A percentile compares a stretch with the other conserved stretches of the same genome.
Conservation (phyloP, 2,113 vertebrate species). For the Chlorodrepanis virens region DNA sequence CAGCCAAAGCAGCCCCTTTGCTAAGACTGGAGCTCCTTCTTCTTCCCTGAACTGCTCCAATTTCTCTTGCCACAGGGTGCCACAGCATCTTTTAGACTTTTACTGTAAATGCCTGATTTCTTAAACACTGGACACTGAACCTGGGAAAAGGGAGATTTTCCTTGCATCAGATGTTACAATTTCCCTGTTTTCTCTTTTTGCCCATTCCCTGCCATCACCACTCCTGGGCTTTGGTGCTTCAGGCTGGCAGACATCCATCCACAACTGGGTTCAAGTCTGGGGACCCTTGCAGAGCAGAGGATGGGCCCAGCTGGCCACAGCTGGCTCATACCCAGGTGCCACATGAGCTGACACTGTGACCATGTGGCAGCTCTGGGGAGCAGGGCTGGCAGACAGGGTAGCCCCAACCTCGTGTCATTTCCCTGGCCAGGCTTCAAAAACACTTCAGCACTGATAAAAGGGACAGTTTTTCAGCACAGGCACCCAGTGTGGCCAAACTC, state of each 20-base stretch:
- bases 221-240: neutral
- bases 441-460: neutral
- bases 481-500: accelerated
- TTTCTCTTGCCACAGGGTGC: neutral
- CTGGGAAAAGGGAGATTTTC: neutral
- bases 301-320: neutral
- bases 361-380: neutral
- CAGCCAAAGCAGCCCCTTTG: neutral
- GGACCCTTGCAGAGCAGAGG: neutral
- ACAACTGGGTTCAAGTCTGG: neutral
- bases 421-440: neutral
- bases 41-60: neutral
- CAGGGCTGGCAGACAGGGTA: neutral
- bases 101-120: neutral
- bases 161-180: neutral
- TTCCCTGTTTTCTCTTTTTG: neutral
- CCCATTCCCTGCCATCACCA: neutral
- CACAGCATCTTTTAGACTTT: neutral
- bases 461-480: neutral
- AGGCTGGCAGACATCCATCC: neutral
- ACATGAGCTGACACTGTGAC: neutral
- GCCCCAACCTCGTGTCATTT: neutral
- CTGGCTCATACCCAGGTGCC: neutral
- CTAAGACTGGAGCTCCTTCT: neutral
- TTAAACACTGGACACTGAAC: neutral